Base-by-base conservation (phyloP, 1,140 invertebrate species). In the Orchesella cincta region DNA sequence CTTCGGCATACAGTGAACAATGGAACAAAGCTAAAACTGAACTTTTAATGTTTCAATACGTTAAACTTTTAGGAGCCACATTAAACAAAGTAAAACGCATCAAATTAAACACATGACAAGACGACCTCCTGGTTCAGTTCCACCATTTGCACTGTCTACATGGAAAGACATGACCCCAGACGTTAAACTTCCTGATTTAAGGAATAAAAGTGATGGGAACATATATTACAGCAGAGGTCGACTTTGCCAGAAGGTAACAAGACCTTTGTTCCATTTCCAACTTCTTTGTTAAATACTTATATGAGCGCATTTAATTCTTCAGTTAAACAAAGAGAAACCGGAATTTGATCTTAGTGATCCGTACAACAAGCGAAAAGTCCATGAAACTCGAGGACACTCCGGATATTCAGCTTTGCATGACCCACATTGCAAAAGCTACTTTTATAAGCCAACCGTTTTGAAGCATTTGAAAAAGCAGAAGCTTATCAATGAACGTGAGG, bases 311-410 rank as follows among this genome's bases (percentile, higher is more conserved):
- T 34, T 71, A 18, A 2, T 71, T 12, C 12, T 14, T 26, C 14
- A 71, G 71, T 35, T 73, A 8, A 3, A 39, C 39, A 26, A 3
- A 23, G 3, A 2, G 1, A 36, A 51, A 39, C 18, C 34, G 1
- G 71, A 73, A 26, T 73, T 39, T 31, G 71, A 73, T 28, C 29
- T 73, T 34, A 73, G 20, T 29, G 71, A 73, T 46, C 71, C 71
- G 16, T 39, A 31, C n/a, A 51, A 28, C 34, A 36, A 73, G 23
- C 5, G 36, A 14, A 67, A 67, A n/a, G 62, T 67, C 8, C 71
- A 39, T 12, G 36, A 36, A 36, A 51, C 28, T 20, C 31, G 31
- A 28, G 23, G 23, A 23, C 18, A 34, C 29, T 8, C 12, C 12
- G 57, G 23, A 5, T 64, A 64, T 23, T 46, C 71, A 8, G 34